A percentile compares a stretch with the other conserved stretches of the same genome.
Evolutionary conservation across 1,140 invertebrate genomes (phyloP).

Genomic region (Bombus pascuorum): DNA sequence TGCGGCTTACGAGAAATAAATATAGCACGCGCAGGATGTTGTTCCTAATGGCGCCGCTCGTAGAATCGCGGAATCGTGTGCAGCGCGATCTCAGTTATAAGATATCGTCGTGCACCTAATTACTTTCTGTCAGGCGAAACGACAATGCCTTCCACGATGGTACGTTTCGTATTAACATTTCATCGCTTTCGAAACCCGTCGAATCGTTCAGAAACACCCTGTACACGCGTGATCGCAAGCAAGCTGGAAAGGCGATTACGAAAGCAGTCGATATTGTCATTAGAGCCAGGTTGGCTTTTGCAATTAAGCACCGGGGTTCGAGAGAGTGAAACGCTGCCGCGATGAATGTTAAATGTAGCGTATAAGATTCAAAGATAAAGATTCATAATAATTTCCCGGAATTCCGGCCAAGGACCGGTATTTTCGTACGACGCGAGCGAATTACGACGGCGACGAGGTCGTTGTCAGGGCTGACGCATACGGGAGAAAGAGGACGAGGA

Average conservation of each 20-base stretch:
- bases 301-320: background rate
- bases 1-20: background rate
- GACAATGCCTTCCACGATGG: too few relatives aligned
- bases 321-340: background rate
- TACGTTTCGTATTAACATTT: too few relatives aligned
- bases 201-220: background rate
- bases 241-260: background rate
- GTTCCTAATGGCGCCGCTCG: background rate
- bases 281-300: background rate
- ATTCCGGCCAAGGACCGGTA: conserved; percentile 24
- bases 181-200: too few relatives aligned
- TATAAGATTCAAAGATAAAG: conserved; percentile 22
- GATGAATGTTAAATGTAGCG: conserved; percentile 22
- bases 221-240: background rate
- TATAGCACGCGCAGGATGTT: background rate
- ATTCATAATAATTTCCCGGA: conserved; percentile 33
- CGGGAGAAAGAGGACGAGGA: too few relatives aligned
- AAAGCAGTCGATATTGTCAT: background rate
- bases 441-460: conserved; percentile 32
- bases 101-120: background rate
- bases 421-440: conserved; percentile 23
- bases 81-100: background rate
- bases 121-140: background rate
- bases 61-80: background rate
- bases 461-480: background rate